Evolutionary conservation across 2,797 vertebrate species (phyloP).

Genomic region (Graptemys geographica): DNA sequence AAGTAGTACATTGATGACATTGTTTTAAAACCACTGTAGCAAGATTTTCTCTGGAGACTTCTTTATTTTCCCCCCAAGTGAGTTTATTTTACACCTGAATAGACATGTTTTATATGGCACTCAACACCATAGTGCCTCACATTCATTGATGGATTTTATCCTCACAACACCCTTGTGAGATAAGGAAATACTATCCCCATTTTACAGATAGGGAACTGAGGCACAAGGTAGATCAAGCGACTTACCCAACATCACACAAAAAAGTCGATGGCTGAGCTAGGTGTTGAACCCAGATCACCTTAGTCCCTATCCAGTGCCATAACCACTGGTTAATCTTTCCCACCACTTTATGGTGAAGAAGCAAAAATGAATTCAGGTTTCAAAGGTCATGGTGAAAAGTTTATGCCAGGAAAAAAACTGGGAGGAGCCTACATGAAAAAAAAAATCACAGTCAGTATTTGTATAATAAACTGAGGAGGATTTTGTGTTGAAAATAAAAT

Average conservation of each 20-base stretch:
- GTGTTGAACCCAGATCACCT: accelerated
- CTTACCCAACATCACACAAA: not conserved
- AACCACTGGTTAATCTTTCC: not conserved
- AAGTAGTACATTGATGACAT: not conserved
- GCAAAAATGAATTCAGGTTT: constrained; percentile 12
- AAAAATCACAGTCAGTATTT: not conserved
- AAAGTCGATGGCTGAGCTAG: not conserved
- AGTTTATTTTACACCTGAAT: not conserved
- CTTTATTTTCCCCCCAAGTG: not conserved
- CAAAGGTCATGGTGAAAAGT: not conserved
- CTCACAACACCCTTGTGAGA: not conserved
- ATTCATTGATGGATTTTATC: not conserved
- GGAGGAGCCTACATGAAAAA: not conserved
- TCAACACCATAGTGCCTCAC: not conserved
- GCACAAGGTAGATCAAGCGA: not conserved
- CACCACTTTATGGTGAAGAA: not conserved
- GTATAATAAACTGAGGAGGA: not conserved
- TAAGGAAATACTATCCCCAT: not conserved
- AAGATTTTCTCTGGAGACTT: not conserved
- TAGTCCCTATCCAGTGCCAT: not conserved
- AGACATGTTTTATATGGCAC: not conserved
- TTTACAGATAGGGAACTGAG: not conserved
- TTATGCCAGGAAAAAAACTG: not conserved
- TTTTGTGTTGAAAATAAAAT: not conserved
- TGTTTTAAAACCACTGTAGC: not conserved